phyloP scores from a whole-genome alignment of 2,888 invertebrate genomes.

The Seira musarum region DNA sequence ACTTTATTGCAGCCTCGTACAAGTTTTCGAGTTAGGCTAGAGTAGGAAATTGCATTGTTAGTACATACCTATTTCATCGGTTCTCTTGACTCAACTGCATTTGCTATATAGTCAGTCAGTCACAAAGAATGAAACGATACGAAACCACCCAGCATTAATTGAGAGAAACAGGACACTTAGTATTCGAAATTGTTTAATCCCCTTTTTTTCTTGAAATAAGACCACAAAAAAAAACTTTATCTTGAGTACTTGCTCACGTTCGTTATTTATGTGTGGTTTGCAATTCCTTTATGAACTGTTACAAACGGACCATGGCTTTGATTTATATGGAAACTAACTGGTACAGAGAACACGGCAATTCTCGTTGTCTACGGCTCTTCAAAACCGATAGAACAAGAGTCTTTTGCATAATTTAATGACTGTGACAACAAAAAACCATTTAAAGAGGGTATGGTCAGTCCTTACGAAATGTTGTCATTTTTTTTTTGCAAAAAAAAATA shows the following conservation, averaged over 20 bases:
- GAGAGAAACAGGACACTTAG: conserved; percentile 12
- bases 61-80: no score
- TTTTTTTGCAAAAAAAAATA: background rate
- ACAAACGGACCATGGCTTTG: conserved; percentile 3
- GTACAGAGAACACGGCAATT: conserved; percentile 14
- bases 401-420: conserved; percentile 4
- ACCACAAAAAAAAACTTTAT: background rate
- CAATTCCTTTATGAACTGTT: background rate
- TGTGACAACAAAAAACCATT: background rate
- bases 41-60: no score
- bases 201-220: background rate
- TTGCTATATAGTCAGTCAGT: background rate
- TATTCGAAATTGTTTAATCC: background rate
- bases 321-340: conserved; percentile 15
- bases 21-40: background rate
- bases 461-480: conserved; percentile 1
- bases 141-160: conserved; percentile 1
- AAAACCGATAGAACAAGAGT: background rate
- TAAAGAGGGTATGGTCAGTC: conserved; percentile 7
- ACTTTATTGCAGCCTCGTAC: conserved; percentile 4
- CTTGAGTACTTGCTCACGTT: conserved; percentile 25
- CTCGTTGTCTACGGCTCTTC: conserved; percentile 1
- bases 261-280: conserved; percentile 22
- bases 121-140: background rate
- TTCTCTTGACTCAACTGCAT: background rate